A percentile compares a stretch with the other conserved stretches of the same genome.
These are phyloP conservation scores for Lepidonotus clava DNA, from an alignment of 2,888 invertebrate genomes.

Conservation along the genomic window DNA sequence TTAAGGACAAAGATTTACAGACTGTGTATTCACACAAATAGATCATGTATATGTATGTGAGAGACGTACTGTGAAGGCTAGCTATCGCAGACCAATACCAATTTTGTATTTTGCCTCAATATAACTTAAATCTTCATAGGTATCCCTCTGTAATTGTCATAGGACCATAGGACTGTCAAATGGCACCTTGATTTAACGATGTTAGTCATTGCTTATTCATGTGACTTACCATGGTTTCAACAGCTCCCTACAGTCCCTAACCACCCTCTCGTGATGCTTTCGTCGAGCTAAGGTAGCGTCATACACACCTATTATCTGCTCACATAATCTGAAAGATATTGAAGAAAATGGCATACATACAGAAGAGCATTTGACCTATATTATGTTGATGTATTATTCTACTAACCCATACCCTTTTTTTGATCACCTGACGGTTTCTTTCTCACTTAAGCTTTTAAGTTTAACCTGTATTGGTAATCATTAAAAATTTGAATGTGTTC, in stretches of 20 bases:
- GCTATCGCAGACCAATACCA: not conserved
- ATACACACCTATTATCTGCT: not conserved
- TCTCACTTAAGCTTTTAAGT: not conserved
- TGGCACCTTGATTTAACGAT: too few species aligned
- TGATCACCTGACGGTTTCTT: not conserved
- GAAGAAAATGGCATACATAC: not conserved
- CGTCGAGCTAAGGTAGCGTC: not conserved
- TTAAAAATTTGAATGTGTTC: not conserved
- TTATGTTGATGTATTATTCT: not conserved
- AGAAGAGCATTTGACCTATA: not conserved
- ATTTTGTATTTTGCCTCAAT: not conserved
- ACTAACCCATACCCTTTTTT: not conserved
- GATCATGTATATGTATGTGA: not conserved
- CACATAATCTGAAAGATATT: not conserved
- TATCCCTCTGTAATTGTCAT: too few species aligned
- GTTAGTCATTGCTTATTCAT: not conserved
- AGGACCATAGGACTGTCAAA: too few species aligned
- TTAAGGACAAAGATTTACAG: too few species aligned
- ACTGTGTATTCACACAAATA: too few species aligned
- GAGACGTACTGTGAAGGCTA: not conserved
- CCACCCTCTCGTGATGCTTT: not conserved
- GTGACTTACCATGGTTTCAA: not conserved
- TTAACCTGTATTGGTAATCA: not conserved
- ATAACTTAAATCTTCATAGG: not conserved
- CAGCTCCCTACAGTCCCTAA: constrained; percentile 1